These are phyloP conservation scores for Palaemon carinicauda DNA, from an alignment of 1,140 invertebrate species.

Conservation along the genomic window DNA sequence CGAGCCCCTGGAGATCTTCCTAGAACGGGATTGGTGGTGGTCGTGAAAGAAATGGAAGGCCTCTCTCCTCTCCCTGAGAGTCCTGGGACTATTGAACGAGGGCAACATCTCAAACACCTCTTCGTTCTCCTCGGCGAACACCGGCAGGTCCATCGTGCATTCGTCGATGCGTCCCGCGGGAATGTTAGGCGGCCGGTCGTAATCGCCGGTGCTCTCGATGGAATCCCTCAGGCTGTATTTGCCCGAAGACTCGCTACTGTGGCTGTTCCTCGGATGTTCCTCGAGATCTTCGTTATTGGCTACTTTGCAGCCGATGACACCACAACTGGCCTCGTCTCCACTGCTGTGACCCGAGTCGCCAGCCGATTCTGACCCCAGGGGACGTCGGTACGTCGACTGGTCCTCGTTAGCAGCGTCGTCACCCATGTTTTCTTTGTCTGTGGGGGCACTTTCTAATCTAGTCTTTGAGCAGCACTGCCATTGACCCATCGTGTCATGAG, in stretches of 20 bases:
- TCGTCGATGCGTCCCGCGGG: background rate
- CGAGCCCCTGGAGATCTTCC: conserved; percentile 10
- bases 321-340: conserved; percentile 36
- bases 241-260: conserved; percentile 50
- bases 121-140: conserved; percentile 22
- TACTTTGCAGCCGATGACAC: background rate
- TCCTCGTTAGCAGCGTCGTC: too few species aligned
- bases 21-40: conserved; percentile 3
- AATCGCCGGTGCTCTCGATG: conserved; percentile 21
- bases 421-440: background rate
- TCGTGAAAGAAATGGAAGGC: background rate
- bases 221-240: conserved; percentile 42
- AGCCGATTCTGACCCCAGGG: background rate
- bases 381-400: background rate
- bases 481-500: conserved; percentile 32
- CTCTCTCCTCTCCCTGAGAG: background rate
- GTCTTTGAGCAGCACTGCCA: conserved; percentile 27
- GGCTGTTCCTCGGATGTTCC: background rate
- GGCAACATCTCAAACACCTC: background rate
- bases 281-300: background rate
- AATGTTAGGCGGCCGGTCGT: background rate
- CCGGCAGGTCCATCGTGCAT: background rate
- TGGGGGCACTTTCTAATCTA: background rate
- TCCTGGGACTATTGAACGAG: background rate
- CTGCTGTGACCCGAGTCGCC: conserved; percentile 40